A percentile compares a stretch with the other conserved stretches of the same genome.
Conservation (phyloP, 2,888 invertebrate genomes). For the Cantharis lateralis region DNA sequence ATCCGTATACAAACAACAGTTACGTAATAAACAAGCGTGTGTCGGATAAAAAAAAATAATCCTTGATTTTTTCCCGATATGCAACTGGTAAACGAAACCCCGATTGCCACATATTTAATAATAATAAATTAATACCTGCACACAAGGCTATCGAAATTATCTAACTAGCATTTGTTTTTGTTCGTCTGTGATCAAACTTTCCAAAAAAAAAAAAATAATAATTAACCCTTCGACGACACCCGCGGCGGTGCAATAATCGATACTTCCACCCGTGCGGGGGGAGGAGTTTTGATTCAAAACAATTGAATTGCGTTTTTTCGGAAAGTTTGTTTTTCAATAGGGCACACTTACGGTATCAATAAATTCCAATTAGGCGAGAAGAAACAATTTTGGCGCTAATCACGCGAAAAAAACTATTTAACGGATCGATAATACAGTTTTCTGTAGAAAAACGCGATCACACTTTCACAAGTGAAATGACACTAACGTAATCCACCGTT, state of each 20-base stretch:
- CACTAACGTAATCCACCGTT: background rate
- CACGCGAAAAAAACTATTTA: background rate
- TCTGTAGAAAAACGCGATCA: background rate
- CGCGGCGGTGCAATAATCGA: background rate
- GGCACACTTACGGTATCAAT: background rate
- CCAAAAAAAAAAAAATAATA: background rate
- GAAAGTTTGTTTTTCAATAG: background rate
- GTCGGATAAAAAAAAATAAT: background rate
- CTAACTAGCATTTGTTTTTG: background rate
- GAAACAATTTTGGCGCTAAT: background rate
- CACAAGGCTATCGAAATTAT: background rate
- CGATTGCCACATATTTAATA: background rate
- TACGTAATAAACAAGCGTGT: background rate
- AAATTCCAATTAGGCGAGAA: background rate
- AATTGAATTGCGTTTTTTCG: background rate
- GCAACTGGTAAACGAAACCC: background rate
- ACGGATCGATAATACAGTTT: background rate
- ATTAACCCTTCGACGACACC: background rate
- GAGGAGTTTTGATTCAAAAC: background rate
- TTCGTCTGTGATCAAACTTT: background rate
- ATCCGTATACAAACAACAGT: constrained; percentile 12
- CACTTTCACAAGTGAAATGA: background rate
- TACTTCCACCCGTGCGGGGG: background rate
- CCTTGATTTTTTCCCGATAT: constrained; percentile 5
- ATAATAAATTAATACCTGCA: background rate